Evolutionary conservation across 1,140 invertebrate genomes (phyloP).

Genomic region (Hesperophylax magnus): DNA sequence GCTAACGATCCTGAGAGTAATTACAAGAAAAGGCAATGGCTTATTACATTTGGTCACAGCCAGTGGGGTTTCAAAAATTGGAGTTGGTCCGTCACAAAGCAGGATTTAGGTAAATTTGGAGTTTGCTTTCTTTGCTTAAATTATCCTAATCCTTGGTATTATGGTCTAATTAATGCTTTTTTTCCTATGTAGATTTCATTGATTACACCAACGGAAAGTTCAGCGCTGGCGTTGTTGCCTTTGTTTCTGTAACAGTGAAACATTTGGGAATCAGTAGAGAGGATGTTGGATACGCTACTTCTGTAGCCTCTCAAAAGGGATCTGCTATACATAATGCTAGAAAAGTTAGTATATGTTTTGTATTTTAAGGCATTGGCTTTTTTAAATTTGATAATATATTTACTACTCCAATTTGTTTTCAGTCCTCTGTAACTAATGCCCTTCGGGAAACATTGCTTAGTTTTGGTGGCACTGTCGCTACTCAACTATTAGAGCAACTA

Average conservation of each 20-base stretch:
- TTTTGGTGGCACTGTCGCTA: slow-evolving; percentile 64
- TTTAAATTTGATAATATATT: background rate
- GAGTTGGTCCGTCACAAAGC: slow-evolving; percentile 68
- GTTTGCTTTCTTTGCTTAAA: too few relatives aligned
- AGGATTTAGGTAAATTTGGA: slow-evolving; percentile 64
- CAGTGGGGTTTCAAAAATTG: slow-evolving; percentile 71
- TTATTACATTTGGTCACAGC: slow-evolving; percentile 67
- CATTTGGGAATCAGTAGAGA: slow-evolving; percentile 65
- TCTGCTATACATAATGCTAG: slow-evolving; percentile 66
- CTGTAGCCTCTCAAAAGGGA: slow-evolving; percentile 62
- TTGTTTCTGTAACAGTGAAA: slow-evolving; percentile 66
- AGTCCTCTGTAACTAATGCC: slow-evolving; percentile 68
- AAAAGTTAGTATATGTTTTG: slow-evolving; percentile 61
- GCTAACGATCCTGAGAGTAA: slow-evolving; percentile 61
- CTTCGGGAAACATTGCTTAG: slow-evolving; percentile 66
- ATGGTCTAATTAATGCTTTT: too few relatives aligned
- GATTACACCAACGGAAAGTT: slow-evolving; percentile 65
- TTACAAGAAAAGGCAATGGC: slow-evolving; percentile 61
- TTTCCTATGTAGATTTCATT: slow-evolving; percentile 63
- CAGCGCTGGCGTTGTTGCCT: slow-evolving; percentile 64
- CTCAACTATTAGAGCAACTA: slow-evolving; percentile 62
- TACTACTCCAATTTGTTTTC: slow-evolving; percentile 49
- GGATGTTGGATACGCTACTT: slow-evolving; percentile 68
- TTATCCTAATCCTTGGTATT: too few relatives aligned
- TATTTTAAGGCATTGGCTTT: background rate